Base-by-base conservation (phyloP, 2,113 vertebrate species). In the Cynopterus brachyotis region DNA sequence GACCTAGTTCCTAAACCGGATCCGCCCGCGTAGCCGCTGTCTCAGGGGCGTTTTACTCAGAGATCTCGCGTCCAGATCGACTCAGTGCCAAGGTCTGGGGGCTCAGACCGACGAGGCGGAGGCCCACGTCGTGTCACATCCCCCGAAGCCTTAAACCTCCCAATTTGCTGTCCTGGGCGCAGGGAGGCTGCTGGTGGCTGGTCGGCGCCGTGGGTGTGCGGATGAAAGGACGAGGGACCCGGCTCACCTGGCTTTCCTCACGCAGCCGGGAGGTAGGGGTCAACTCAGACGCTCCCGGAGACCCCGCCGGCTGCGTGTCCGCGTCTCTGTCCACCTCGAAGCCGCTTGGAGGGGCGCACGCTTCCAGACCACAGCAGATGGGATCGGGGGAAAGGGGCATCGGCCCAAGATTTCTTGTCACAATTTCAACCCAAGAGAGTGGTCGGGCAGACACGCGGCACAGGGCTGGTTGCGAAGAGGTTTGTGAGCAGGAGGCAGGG, bases 1-100 rank as follows among this genome's bases (percentile, higher is more conserved):
- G 96, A 98, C 96, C 97, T 79, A 90, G 45, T 98, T 97, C 96
- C 96, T 66, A 26, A 96, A 88, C 90, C 24, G 80, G 60, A 79
- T 69, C 80, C 2, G 59, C 67, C 64, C 42, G 1, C 16, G 57
- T 30, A 22, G 22, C 69, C 82, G 3, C 89, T 40, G 91, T 86
- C 64, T 57, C 45, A 81, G 37, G 60, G 7, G 59, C 64, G 45
- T 88, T 90, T 88, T 32, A 81, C 84, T 81, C 50, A 8, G 90
- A 82, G 79, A 78, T 53, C 50, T 7, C 35, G 35, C 53, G 47
- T 64, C 50, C 83, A n/a, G 47, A 75, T 70, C 84, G 84, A 96
- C 96, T 72, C 16, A 32, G 79, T 59, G 86, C 57, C 67, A 73
- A 92, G 81, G 92, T 95, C 89, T 69, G 72, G 81, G 82, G 84